A percentile compares a stretch with the other conserved stretches of the same genome.
phyloP scores from a whole-genome alignment of 2,888 invertebrate genomes.

The Apodemia hepburni region DNA sequence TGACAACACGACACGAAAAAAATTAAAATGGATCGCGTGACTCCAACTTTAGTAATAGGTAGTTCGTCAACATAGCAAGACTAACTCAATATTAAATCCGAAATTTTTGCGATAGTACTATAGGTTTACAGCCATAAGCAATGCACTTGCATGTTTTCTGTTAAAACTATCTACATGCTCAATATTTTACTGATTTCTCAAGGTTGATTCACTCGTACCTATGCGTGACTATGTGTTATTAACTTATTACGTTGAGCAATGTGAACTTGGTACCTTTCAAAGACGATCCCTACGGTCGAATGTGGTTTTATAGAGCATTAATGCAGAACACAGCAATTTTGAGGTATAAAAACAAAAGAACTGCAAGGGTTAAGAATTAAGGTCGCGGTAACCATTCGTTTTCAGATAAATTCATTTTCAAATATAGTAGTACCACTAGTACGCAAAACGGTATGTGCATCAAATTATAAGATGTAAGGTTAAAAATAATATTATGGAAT shows the following conservation, averaged over 20 bases:
- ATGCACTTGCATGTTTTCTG: conserved; percentile 9
- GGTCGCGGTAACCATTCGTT: too few relatives aligned
- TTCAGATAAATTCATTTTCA: too few relatives aligned
- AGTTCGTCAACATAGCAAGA: neutral
- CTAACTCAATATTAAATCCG: conserved; percentile 2
- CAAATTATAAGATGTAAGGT: too few relatives aligned
- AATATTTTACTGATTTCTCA: neutral
- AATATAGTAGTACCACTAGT: too few relatives aligned
- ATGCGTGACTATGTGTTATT: conserved; percentile 10
- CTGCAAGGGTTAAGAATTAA: too few relatives aligned
- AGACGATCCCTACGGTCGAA: neutral
- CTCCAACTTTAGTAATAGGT: neutral
- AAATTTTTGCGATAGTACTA: conserved; percentile 10
- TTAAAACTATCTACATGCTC: neutral
- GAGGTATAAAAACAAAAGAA: neutral
- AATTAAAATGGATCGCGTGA: neutral
- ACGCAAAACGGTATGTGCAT: too few relatives aligned
- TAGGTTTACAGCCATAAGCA: neutral
- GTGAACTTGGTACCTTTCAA: neutral
- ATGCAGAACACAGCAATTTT: neutral
- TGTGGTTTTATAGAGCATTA: neutral
- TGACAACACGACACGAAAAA: neutral
- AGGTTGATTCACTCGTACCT: neutral
- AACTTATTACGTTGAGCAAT: neutral
- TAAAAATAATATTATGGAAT: too few relatives aligned